These are phyloP conservation scores for Perizoma flavofasciatum DNA, from an alignment of 2,888 invertebrate genomes.

Conservation along the genomic window DNA sequence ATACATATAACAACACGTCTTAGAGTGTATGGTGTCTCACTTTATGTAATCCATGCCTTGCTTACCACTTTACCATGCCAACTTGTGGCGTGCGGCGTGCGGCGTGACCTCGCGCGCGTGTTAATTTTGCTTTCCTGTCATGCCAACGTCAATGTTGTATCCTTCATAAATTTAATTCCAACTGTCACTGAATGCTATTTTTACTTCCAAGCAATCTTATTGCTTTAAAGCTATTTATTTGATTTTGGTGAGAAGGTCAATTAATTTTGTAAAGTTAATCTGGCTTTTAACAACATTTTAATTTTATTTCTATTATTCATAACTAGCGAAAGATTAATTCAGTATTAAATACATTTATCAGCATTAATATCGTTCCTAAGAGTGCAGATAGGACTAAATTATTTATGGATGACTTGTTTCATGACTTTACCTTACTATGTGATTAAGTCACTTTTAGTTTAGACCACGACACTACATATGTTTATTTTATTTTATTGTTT, in stretches of 20 bases:
- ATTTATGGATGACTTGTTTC: constrained; percentile 17
- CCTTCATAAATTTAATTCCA: background rate
- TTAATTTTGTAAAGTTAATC: too few relatives aligned
- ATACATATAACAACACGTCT: constrained; percentile 29
- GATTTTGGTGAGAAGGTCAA: too few relatives aligned
- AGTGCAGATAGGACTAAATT: constrained; percentile 12
- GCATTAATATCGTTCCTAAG: constrained; percentile 6
- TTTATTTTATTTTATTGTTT: too few relatives aligned
- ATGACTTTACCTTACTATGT: constrained; percentile 11
- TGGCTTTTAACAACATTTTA: too few relatives aligned
- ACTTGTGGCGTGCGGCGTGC: constrained; percentile 18
- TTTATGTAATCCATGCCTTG: constrained; percentile 53
- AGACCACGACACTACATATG: too few relatives aligned
- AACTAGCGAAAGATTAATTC: constrained; percentile 15
- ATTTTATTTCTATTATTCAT: background rate
- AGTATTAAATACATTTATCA: constrained; percentile 14
- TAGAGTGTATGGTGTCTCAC: constrained; percentile 48
- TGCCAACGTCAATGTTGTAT: constrained; percentile 9
- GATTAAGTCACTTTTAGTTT: constrained; percentile 14
- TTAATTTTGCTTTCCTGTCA: constrained; percentile 42
- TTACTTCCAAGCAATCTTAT: too few relatives aligned
- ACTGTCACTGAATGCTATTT: background rate
- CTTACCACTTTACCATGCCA: constrained; percentile 24
- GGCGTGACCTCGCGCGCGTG: constrained; percentile 50
- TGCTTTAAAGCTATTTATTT: too few relatives aligned